Base-by-base conservation (phyloP, 2,113 vertebrate genomes). In the Aramus guarauna region DNA sequence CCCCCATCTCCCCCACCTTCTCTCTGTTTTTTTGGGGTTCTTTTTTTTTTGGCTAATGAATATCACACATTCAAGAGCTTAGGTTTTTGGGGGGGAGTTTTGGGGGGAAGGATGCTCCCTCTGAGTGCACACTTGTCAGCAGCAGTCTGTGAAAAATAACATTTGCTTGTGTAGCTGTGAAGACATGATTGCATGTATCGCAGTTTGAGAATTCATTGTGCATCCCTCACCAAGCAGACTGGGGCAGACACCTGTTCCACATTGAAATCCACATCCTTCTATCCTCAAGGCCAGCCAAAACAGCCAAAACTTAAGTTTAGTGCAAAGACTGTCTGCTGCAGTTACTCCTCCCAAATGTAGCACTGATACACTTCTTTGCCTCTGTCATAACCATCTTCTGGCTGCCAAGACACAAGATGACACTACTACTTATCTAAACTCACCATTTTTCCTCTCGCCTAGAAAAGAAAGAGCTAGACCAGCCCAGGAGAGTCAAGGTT, bases 61-160 rank as follows among this genome's bases (percentile, higher is more conserved):
- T 77, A 58, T 45, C 8, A 32, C 9, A 75, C 5, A 48, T 41
- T 48, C 6, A 34, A 30, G 18, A 68, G 29, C 4, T 43, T 41
- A 41, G 39, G 39, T 58, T 43, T 2, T 2, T 4, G 1, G 3
- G 3, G 3, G 14, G 6, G 6, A 3, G 34, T 11, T 41, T 41
- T 11, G 39, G 4, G 16, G 10, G 2, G 6, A 17, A 20, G 6
- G 9, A 34, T 77, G 24, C 19, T 78, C 52, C 32, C 17, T 88
- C 39, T n/a, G 18, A 21, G 4, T 26, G n/a, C 21, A 55, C 3
- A 4, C 9, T 20, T 79, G 6, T 58, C 73, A 92, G 50, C 36
- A 87, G 39, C 29, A 80, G 18, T 4, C 17, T 47, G 15, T n/a
- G n/a, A 94, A 62, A 15, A 64, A 12, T 8, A 66, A 9, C 6